Evolutionary conservation across 35 echinoderm and acorn worm species (phyloP).

Genomic region (Heliocidaris tuberculata): DNA sequence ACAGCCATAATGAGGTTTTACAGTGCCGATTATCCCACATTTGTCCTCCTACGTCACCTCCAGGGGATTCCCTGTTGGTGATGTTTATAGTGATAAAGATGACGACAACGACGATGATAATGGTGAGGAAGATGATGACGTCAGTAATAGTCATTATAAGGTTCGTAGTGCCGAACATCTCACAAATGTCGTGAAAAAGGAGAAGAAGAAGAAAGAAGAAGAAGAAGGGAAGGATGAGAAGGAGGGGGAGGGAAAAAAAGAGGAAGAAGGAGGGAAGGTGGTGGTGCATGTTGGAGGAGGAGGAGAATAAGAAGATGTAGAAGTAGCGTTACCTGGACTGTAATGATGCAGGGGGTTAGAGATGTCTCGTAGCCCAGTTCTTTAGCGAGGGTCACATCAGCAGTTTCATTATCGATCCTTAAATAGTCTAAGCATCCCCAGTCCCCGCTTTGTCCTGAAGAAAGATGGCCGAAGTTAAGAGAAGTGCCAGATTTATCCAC

Average conservation of each 20-base stretch:
- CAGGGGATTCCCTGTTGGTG: not conserved
- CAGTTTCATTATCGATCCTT: not conserved
- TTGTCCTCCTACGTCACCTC: not conserved
- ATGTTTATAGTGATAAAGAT: not conserved
- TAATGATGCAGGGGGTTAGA: not conserved
- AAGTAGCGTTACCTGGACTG: not conserved
- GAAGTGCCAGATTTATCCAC: not conserved
- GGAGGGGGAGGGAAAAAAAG: not conserved
- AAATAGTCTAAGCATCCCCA: constrained; percentile 1
- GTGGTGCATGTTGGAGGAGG: not conserved
- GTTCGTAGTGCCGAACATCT: too few relatives aligned
- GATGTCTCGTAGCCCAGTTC: not conserved
- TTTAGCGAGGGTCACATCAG: not conserved
- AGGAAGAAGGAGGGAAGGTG: not conserved
- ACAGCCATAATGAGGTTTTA: not conserved
- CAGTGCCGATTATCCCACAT: not conserved
- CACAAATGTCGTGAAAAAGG: too few relatives aligned
- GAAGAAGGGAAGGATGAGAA: not conserved
- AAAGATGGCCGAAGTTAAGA: too few relatives aligned
- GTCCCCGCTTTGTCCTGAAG: not conserved
- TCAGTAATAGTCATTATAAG: too few relatives aligned
- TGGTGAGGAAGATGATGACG: too few relatives aligned
- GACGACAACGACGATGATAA: not conserved
- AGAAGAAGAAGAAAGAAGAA: too few relatives aligned
- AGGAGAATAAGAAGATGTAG: not conserved